Evolutionary conservation across 2,888 invertebrate genomes (phyloP), one percentile per base, ranked within the genome.

Genomic region (Dryocosmus kuriphilus): DNA sequence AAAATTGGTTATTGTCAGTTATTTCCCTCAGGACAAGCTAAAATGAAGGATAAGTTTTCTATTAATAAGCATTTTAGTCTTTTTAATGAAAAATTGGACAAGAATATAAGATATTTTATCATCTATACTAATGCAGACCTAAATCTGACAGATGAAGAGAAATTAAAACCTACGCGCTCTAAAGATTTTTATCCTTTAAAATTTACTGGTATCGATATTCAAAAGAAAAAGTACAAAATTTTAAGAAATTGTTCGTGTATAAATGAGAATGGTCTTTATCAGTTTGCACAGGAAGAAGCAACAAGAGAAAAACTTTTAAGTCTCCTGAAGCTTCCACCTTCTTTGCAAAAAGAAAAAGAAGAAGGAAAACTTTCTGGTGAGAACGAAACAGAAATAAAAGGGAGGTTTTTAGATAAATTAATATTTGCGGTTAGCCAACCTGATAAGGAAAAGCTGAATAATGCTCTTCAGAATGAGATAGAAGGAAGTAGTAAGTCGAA

Each of bases 401-500:
- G 73, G 32, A 32, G 22, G 46, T 80, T 80, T 75, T 55, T 80
- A 19, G 30, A 77, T 24, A 77, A 62, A 6, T 27, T 80, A n/a
- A 51, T 78, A 27, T 76, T 80, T 71, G 80, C 71, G n/a, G 41
- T 32, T 27, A 35, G 57, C n/a, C 80, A 80, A 62, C 22, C 51
- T 19, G 51, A 55, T 16, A 6, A 14, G 8, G 30, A 76, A 74
- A 46, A 79, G 60, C 80, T 84, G 75, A 84, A 75, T 76, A 77
- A 73, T 35, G 83, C 76, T 83, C 74, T 81, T 57, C 41, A 5
- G 16, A 14, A 0, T 16, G 16, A 16, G 5, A 5, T 71, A 76
- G 77, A 83, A 65, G 76, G 83, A 76, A 78, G 75, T 62, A 76
- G 65, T n/a, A 19, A 78, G 57, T 61, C 85, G 82, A 82, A 84